Conservation (phyloP, 2,113 vertebrate genomes). For the Lichenostomus cassidix region DNA sequence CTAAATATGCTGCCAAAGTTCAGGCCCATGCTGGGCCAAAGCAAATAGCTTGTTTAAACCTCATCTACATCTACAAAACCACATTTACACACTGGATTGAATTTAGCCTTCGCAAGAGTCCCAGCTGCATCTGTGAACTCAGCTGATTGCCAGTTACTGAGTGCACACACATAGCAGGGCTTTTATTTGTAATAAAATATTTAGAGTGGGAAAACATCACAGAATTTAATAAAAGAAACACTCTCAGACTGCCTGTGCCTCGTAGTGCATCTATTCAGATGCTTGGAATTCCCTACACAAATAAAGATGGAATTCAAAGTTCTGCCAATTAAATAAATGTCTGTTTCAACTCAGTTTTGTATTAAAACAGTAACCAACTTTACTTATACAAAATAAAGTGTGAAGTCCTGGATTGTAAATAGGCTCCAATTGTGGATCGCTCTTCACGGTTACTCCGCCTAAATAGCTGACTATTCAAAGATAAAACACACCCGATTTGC, state of each 20-base stretch:
- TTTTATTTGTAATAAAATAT: constrained; percentile 65
- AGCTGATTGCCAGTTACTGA: constrained; percentile 40
- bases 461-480: constrained; percentile 23
- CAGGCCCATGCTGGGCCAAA: constrained; percentile 26
- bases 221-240: constrained; percentile 62
- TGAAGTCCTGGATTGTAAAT: constrained; percentile 28
- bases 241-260: constrained; percentile 35
- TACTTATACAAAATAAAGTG: constrained; percentile 20
- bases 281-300: constrained; percentile 44
- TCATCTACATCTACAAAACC: not conserved
- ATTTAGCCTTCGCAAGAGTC: constrained; percentile 32
- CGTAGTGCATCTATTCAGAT: constrained; percentile 45
- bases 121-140: constrained; percentile 21
- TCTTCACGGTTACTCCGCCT: not conserved
- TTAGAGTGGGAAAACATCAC: constrained; percentile 55
- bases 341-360: not conserved
- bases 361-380: constrained; percentile 41
- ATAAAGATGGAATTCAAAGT: constrained; percentile 43
- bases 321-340: constrained; percentile 45
- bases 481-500: not conserved
- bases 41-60: constrained; percentile 59
- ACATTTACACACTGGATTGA: constrained; percentile 19
- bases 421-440: not conserved
- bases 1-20: not conserved
- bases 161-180: constrained; percentile 21